phyloP scores from a whole-genome alignment of 2,113 vertebrate species.

The Ophiodon elongatus region DNA sequence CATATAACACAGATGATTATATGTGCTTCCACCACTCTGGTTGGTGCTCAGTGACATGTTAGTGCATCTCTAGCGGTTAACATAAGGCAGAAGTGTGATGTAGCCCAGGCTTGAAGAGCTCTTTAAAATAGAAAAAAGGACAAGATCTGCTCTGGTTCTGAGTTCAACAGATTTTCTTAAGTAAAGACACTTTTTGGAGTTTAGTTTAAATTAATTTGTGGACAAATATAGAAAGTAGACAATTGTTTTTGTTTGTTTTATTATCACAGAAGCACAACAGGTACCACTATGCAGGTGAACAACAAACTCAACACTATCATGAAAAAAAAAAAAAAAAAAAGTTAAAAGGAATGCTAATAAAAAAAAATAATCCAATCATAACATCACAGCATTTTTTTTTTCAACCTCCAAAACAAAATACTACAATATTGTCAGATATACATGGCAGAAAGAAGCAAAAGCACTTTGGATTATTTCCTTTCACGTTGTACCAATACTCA shows the following conservation, averaged over 20 bases:
- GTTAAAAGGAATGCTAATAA: slow-evolving; percentile 75
- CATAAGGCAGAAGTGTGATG: not conserved
- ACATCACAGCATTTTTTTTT: slow-evolving; percentile 61
- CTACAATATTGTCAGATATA: slow-evolving; percentile 66
- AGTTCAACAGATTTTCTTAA: not conserved
- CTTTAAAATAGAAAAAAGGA: not conserved
- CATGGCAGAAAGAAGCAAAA: slow-evolving; percentile 69
- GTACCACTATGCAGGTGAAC: slow-evolving; percentile 83
- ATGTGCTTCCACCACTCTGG: not conserved
- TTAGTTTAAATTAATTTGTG: not conserved
- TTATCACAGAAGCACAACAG: slow-evolving; percentile 86
- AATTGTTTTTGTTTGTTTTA: slow-evolving; percentile 69
- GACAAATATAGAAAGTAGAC: not conserved
- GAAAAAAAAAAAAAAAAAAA: slow-evolving; percentile 42
- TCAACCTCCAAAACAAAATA: slow-evolving; percentile 62
- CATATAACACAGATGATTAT: not conserved
- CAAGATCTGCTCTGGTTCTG: not conserved
- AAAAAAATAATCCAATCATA: slow-evolving; percentile 48
- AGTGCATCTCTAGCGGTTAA: not conserved
- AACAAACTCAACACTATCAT: slow-evolving; percentile 66
- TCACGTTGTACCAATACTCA: slow-evolving; percentile 62
- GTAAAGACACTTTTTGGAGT: too few species aligned
- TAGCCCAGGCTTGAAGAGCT: not conserved
- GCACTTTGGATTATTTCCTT: slow-evolving; percentile 74
- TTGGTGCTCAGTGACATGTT: not conserved